Conservation (phyloP, 2,888 invertebrate species). For the Chloroclystis v-ata region DNA sequence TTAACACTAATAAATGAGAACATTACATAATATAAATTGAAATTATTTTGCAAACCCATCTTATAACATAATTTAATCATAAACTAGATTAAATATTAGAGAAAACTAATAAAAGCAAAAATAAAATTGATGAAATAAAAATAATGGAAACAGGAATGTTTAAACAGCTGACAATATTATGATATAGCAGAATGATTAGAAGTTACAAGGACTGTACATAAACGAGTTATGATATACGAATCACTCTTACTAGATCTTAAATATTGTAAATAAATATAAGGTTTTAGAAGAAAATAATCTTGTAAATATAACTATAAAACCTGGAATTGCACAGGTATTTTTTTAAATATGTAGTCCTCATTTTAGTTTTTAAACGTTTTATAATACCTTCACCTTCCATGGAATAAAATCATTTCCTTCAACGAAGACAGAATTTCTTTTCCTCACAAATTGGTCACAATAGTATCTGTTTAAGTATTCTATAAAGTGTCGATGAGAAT, state of each 20-base stretch:
- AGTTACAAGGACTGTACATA: constrained; percentile 42
- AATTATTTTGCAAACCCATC: constrained; percentile 29
- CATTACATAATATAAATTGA: no score
- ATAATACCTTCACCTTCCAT: not conserved
- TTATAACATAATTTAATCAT: constrained; percentile 23
- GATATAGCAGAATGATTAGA: constrained; percentile 65
- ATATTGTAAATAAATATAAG: constrained; percentile 65
- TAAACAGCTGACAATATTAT: constrained; percentile 76
- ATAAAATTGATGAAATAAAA: constrained; percentile 44
- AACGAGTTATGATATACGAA: constrained; percentile 68
- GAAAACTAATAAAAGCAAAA: constrained; percentile 34
- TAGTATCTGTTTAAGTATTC: constrained; percentile 9
- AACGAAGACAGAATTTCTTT: not conserved
- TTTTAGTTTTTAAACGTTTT: not conserved
- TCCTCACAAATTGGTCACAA: not conserved
- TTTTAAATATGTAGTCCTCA: not conserved
- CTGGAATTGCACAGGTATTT: constrained; percentile 28
- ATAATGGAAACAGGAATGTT: constrained; percentile 61
- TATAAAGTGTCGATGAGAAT: not conserved
- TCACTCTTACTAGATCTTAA: constrained; percentile 63
- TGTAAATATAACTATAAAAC: constrained; percentile 53
- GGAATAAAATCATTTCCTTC: not conserved
- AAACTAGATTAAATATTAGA: constrained; percentile 40
- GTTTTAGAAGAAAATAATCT: constrained; percentile 44
- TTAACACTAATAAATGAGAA: no score